Evolutionary conservation across 2,113 vertebrate species (phyloP), one percentile per base, ranked within the genome.

Genomic region (Lophius piscatorius): DNA sequence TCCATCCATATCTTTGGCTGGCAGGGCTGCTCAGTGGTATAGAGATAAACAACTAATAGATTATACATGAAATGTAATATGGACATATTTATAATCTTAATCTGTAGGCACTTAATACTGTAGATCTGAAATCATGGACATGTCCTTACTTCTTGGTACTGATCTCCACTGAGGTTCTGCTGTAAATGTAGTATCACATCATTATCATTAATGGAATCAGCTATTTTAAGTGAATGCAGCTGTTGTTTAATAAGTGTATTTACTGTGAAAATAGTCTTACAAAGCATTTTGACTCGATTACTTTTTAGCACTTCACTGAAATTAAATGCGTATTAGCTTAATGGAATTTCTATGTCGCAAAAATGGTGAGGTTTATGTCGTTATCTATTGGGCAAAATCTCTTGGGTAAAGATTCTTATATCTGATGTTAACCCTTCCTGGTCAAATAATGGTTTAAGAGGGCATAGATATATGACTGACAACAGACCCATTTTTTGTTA

Each of bases 231-330:
- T 4, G 26, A 47, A 40, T 4, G 1, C 34, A 47, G 41, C 57
- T 54, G 48, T 20, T 61, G 20, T 54, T 70, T 33, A 40, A 17
- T 9, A 14, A 41, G 34, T 4, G 0, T 14, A n/a, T 41, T 62
- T 48, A 11, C 36, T 23, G 34, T 56, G 16, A 21, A 55, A 20
- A 31, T 28, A 6, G 26, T 28, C 9, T 28, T 5, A 28, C 26
- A 28, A 28, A n/a, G n/a, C n/a, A n/a, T n/a, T n/a, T n/a, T n/a
- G n/a, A n/a, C n/a, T n/a, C n/a, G n/a, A n/a, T 31, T 8, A 31
- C 11, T 31, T 31, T 9, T 4, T 10, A 31, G 9, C 9, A 31
- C 9, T 31, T 1, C 29, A 31, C 9, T 31, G 29, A n/a, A n/a
- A 31, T 28, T 0, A 17, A 11, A 20, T 12, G 8, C 28, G 18